Percentiles rank a stretch among this genome's conserved stretches.
These are phyloP conservation scores for Palythoa caribaeorum DNA, from an alignment of 92 coral and sea anemone genomes.

Conservation along the genomic window DNA sequence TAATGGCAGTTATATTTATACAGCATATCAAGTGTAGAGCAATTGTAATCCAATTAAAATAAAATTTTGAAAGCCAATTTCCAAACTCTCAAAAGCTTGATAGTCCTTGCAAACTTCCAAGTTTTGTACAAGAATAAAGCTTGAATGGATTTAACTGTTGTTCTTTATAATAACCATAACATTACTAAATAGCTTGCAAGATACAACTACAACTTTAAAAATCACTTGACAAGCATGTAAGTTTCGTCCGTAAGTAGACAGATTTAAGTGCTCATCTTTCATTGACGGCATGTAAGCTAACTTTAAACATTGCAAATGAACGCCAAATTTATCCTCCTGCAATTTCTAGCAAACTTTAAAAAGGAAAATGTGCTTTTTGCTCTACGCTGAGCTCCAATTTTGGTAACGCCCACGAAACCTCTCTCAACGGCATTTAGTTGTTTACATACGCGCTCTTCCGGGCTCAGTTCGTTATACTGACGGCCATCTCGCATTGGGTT, in stretches of 20 bases:
- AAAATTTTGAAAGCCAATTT: not conserved
- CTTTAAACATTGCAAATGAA: not conserved
- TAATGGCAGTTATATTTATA: not conserved
- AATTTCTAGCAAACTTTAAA: not conserved
- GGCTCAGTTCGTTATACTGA: conserved; percentile 68
- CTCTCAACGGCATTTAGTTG: conserved; percentile 42
- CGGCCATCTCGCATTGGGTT: conserved; percentile 73
- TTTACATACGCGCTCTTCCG: conserved; percentile 78
- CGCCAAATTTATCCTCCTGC: not conserved
- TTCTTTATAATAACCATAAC: not conserved
- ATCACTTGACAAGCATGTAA: conserved; percentile 31
- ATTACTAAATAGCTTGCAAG: not conserved
- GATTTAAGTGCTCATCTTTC: not conserved
- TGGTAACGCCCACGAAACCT: conserved; percentile 52
- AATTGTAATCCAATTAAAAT: conserved; percentile 43
- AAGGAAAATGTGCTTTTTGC: not conserved
- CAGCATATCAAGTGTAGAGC: not conserved
- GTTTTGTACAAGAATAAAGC: not conserved
- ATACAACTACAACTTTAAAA: not conserved
- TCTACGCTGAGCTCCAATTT: conserved; percentile 22
- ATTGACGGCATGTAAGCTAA: not conserved
- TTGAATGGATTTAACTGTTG: not conserved
- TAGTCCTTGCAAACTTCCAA: not conserved
- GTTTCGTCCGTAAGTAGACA: conserved; percentile 1
- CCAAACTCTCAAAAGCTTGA: not conserved